Conservation (phyloP, 2,113 vertebrate species). For the Dipodomys merriami region DNA sequence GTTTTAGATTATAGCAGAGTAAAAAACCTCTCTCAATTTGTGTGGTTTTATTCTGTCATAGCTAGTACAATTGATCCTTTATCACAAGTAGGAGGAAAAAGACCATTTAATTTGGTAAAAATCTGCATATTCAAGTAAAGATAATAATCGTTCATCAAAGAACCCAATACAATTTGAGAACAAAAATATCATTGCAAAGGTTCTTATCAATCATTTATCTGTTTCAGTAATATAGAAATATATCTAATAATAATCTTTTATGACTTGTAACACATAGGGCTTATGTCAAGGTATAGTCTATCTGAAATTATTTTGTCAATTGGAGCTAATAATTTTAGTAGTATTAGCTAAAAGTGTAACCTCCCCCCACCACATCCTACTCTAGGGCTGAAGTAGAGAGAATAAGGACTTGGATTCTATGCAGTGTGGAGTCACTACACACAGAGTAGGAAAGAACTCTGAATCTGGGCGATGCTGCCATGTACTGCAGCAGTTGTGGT, state of each 20-base stretch:
- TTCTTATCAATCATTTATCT: not conserved
- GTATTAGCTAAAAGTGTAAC: not conserved
- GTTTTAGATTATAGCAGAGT: not conserved
- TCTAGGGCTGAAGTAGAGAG: not conserved
- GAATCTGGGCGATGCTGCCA: not conserved
- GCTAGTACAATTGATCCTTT: not conserved
- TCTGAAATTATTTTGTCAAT: not conserved
- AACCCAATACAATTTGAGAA: not conserved
- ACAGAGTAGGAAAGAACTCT: not conserved
- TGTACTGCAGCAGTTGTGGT: not conserved
- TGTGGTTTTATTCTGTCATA: not conserved
- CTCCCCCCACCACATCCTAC: not conserved
- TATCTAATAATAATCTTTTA: not conserved
- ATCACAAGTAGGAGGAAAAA: not conserved
- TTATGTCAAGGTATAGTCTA: not conserved
- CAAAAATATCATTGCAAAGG: not conserved
- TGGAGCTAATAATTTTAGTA: not conserved
- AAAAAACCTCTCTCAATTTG: not conserved
- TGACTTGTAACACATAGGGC: not conserved
- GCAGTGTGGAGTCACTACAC: not conserved
- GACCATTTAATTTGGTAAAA: conserved; percentile 30
- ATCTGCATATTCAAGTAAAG: not conserved
- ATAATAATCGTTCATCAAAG: not conserved
- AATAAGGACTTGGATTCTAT: not conserved
- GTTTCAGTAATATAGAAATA: not conserved